These are phyloP conservation scores for Darevskia mixta DNA, from an alignment of 2,797 vertebrate genomes.

Conservation along the genomic window DNA sequence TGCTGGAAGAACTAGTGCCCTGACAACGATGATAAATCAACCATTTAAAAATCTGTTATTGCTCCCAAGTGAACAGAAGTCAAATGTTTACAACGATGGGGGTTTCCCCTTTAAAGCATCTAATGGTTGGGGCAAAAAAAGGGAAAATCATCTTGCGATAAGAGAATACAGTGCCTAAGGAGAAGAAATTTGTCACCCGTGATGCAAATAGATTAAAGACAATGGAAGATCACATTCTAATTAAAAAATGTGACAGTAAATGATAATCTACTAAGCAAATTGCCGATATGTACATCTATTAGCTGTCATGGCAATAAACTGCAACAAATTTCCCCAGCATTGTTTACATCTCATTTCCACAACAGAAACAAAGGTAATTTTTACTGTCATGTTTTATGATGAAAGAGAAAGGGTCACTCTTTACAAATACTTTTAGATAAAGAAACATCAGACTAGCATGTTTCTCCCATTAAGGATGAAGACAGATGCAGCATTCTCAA, in stretches of 20 bases:
- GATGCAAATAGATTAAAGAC: slow-evolving; percentile 73
- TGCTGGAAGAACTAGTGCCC: slow-evolving; percentile 1
- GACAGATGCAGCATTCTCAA: background rate
- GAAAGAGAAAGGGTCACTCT: slow-evolving; percentile 36
- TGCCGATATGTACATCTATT: slow-evolving; percentile 69
- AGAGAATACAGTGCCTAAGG: slow-evolving; percentile 63
- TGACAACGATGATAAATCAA: slow-evolving; percentile 24
- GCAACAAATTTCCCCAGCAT: slow-evolving; percentile 57
- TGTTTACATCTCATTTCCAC: slow-evolving; percentile 64
- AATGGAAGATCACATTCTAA: slow-evolving; percentile 71
- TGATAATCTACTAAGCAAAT: slow-evolving; percentile 70
- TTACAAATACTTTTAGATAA: slow-evolving; percentile 30
- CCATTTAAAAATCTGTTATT: slow-evolving; percentile 26
- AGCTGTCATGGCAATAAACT: slow-evolving; percentile 63
- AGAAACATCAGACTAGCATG: background rate
- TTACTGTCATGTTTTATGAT: slow-evolving; percentile 49
- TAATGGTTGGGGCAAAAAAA: slow-evolving; percentile 25
- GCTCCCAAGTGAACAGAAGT: slow-evolving; percentile 40
- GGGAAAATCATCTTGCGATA: slow-evolving; percentile 57
- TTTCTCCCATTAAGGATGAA: background rate
- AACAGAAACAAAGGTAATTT: slow-evolving; percentile 56
- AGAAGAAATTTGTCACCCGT: slow-evolving; percentile 70
- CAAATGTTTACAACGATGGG: slow-evolving; percentile 43
- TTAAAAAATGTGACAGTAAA: slow-evolving; percentile 74
- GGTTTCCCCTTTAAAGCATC: slow-evolving; percentile 22